Evolutionary conservation across 2,113 vertebrate species (phyloP).

Genomic region (Carlito syrichta): DNA sequence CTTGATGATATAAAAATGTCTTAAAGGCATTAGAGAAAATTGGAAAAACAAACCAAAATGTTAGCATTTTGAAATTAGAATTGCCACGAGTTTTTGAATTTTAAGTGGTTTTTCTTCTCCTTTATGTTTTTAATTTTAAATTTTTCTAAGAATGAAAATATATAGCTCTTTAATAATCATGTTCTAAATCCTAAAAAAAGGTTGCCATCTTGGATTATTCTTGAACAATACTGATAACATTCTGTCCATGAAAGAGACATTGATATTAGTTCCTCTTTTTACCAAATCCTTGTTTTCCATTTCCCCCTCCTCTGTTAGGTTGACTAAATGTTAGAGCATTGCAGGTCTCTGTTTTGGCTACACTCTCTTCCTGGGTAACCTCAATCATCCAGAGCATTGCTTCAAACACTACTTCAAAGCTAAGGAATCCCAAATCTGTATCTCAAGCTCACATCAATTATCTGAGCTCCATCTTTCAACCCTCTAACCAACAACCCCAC

Average conservation of each 20-base stretch:
- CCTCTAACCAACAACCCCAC: not conserved
- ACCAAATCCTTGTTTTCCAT: not conserved
- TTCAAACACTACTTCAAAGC: not conserved
- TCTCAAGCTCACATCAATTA: not conserved
- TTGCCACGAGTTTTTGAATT: not conserved
- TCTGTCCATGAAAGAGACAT: not conserved
- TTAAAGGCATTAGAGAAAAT: not conserved
- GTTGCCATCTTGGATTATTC: not conserved
- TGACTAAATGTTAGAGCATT: not conserved
- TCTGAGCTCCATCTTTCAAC: not conserved
- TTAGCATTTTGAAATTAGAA: conserved; percentile 9
- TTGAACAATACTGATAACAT: not conserved
- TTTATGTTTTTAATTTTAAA: not conserved
- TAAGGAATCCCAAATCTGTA: not conserved
- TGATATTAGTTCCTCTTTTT: not conserved
- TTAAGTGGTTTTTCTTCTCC: not conserved
- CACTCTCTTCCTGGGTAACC: not conserved
- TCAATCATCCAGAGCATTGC: not conserved
- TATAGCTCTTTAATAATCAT: not conserved
- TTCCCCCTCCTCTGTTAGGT: not conserved
- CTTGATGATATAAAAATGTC: not conserved
- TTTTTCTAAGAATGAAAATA: not conserved
- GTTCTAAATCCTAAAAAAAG: not conserved
- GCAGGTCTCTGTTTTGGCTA: not conserved
- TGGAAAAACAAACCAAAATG: not conserved